These are phyloP conservation scores for Heliconius charithonia DNA, from an alignment of 2,888 invertebrate species.

Conservation along the genomic window DNA sequence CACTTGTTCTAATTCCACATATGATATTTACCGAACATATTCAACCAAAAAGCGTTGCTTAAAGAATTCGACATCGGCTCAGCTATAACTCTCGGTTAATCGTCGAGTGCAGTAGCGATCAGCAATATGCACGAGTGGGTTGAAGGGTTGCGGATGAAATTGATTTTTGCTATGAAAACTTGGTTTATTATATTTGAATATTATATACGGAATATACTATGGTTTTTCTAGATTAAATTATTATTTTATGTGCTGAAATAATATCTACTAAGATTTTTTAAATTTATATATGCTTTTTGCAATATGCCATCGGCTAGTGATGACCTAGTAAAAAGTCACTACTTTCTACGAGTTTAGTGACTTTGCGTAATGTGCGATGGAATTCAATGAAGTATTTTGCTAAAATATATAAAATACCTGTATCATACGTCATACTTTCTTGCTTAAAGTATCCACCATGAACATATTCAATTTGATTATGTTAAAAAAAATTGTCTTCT, in stretches of 20 bases:
- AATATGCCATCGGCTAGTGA: no score
- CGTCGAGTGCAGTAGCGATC: constrained; percentile 54
- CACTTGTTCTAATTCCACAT: constrained; percentile 22
- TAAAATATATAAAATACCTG: no score
- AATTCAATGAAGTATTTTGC: neutral
- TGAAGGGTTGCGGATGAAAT: constrained; percentile 41
- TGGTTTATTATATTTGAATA: constrained; percentile 21
- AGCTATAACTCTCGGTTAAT: constrained; percentile 61
- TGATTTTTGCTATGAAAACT: constrained; percentile 20
- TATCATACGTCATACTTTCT: neutral
- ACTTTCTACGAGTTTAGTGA: neutral
- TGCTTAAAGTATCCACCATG: neutral
- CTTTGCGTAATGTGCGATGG: neutral
- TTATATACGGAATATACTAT: neutral
- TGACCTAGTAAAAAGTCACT: no score
- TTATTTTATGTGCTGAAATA: neutral
- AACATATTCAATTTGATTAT: no score
- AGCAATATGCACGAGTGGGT: constrained; percentile 52
- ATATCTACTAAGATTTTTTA: neutral
- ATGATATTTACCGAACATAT: constrained; percentile 24
- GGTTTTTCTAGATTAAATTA: neutral
- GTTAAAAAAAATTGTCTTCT: no score
- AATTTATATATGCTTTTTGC: no score
- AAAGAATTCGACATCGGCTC: constrained; percentile 49
- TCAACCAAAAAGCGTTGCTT: constrained; percentile 28